Base-by-base conservation (phyloP, 2,888 invertebrate genomes). In the Miltochrista miniata region DNA sequence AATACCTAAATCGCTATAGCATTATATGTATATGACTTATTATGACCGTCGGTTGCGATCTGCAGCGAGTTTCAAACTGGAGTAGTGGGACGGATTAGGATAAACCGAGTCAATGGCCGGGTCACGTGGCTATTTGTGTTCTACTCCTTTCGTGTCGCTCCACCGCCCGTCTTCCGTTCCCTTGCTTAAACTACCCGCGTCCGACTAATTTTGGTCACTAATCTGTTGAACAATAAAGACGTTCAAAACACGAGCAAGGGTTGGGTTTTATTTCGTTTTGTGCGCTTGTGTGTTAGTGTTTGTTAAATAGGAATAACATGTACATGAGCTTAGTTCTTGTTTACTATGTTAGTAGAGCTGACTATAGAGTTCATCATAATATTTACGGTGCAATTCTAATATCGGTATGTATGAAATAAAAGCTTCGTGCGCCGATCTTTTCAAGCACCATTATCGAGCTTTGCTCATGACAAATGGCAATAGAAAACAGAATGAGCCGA, bases 61-160 rank as follows among this genome's bases (percentile, higher is more conserved):
- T 35, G 69, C 18, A 70, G 69, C 72, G 74, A 72, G 73, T 72
- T 68, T 75, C 81, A 82, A 91, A 87, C 77, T 90, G 83, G 90
- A 91, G 87, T 90, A 91, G 90, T 91, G 81, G 90, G 89, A 84
- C 90, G 89, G 90, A 86, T 91, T 89, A 90, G 90, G 90, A 89
- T 85, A 87, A 89, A 85, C 84, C 86, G 85, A 90, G 90, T 91
- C 91, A 90, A 90, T 82, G 91, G 89, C 91, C 91, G 91, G 90
- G 90, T 90, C 90, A 90, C 83, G 79, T 76, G 76, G 85, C 86
- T 90, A 90, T 91, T 90, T 91, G 81, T 79, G 88, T 87, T 78
- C 81, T 68, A 77, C 79, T 79, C 76, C 77, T 76, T 74, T 76
- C 74, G 70, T 74, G 70, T 61, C 75, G 72, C 75, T 70, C 59